Evolutionary conservation across 2,888 invertebrate genomes (phyloP).

Genomic region (Teinopalpus imperialis): DNA sequence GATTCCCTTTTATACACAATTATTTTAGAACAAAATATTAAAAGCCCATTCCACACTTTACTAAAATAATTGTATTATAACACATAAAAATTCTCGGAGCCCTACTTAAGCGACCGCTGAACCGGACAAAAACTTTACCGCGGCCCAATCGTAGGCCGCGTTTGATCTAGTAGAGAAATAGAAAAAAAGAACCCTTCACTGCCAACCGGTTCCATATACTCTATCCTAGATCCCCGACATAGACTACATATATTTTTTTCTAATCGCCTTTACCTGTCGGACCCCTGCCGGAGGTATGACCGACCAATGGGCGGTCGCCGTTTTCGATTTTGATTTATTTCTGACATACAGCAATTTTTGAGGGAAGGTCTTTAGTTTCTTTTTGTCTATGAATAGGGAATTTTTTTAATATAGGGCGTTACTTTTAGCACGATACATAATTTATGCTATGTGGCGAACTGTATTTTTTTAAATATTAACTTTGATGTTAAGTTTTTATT

Average conservation of each 20-base stretch:
- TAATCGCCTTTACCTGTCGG: slow-evolving; percentile 21
- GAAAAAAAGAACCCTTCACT: slow-evolving; percentile 30
- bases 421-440: slow-evolving; percentile 3
- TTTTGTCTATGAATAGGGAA: slow-evolving; percentile 30
- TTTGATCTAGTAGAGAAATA: slow-evolving; percentile 26
- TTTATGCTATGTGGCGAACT: no score
- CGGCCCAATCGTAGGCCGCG: slow-evolving; percentile 20
- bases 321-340: slow-evolving; percentile 49
- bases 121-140: slow-evolving; percentile 19
- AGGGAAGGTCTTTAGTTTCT: slow-evolving; percentile 33
- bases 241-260: slow-evolving; percentile 32
- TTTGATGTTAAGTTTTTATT: no score
- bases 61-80: slow-evolving; percentile 7
- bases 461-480: no score
- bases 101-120: slow-evolving; percentile 17
- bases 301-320: slow-evolving; percentile 40
- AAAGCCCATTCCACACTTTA: neutral
- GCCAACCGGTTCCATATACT: slow-evolving; percentile 30
- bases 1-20: neutral
- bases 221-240: slow-evolving; percentile 36
- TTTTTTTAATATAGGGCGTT: slow-evolving; percentile 23
- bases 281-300: slow-evolving; percentile 32
- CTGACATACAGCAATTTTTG: slow-evolving; percentile 43
- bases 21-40: neutral
- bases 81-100: slow-evolving; percentile 17